Conservation (phyloP, 2,888 invertebrate genomes). For the Calameuta filiformis region DNA sequence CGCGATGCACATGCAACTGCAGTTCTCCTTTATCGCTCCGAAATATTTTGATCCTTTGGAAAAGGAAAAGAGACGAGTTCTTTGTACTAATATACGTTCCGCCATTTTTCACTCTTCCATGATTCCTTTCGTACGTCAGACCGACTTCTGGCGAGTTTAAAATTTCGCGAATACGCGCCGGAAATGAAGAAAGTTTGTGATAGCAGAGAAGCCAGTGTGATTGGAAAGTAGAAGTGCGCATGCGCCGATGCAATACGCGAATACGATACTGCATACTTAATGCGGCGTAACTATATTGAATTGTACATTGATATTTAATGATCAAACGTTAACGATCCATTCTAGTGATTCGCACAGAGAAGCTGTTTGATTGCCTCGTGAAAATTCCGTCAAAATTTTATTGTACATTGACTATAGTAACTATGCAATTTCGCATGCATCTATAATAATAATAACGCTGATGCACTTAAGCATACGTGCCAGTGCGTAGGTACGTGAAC, state of each 20-base stretch:
- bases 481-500: neutral
- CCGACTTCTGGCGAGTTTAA: neutral
- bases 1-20: too few species aligned
- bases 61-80: neutral
- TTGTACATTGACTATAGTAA: neutral
- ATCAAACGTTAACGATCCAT: neutral
- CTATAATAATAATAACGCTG: neutral
- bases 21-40: too few species aligned
- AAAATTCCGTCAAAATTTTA: neutral
- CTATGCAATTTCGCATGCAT: neutral
- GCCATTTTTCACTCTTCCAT: neutral
- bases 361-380: too few species aligned
- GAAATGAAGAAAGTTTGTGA: neutral
- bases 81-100: neutral
- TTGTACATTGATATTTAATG: neutral
- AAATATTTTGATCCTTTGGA: neutral
- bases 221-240: neutral
- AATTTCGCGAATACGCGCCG: neutral
- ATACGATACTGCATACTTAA: neutral
- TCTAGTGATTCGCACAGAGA: too few species aligned
- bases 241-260: neutral
- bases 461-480: neutral
- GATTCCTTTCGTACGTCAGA: neutral
- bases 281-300: neutral
- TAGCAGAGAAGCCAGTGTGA: neutral